Evolutionary conservation across 2,113 vertebrate species (phyloP).

Genomic region (Apteryx owenii): DNA sequence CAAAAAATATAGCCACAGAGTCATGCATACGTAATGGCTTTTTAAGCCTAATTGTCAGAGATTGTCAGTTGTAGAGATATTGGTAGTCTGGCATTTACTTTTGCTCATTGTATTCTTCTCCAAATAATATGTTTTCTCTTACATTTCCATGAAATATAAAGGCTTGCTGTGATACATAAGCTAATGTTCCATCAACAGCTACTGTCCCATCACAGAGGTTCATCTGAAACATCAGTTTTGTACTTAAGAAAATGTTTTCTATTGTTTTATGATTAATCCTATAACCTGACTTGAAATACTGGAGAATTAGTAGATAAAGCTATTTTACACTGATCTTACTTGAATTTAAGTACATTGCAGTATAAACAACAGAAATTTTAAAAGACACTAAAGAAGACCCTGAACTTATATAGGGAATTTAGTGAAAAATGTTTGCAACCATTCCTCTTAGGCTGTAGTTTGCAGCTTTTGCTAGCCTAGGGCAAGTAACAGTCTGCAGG

Average conservation of each 20-base stretch:
- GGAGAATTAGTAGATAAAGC: background rate
- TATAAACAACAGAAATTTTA: background rate
- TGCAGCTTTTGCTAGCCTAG: no score
- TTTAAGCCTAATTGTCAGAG: background rate
- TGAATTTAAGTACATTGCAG: background rate
- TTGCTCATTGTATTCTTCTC: slow-evolving; percentile 76
- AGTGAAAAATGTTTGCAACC: background rate
- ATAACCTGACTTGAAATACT: background rate
- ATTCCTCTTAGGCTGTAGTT: background rate
- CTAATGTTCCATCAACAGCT: slow-evolving; percentile 76
- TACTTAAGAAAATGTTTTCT: background rate
- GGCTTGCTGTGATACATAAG: slow-evolving; percentile 88
- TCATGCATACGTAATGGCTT: background rate
- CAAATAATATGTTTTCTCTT: slow-evolving; percentile 86
- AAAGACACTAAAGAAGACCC: background rate
- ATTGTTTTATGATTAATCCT: background rate
- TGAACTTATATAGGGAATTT: background rate
- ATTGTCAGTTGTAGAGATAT: no score
- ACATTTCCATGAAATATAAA: slow-evolving; percentile 89
- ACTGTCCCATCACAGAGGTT: slow-evolving; percentile 76
- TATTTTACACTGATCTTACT: background rate
- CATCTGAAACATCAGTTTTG: slow-evolving; percentile 73
- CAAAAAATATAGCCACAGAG: background rate
- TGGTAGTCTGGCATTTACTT: slow-evolving; percentile 71
- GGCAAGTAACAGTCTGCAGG: no score